phyloP scores from a whole-genome alignment of 2,888 invertebrate genomes.

The Eilema sororculum region DNA sequence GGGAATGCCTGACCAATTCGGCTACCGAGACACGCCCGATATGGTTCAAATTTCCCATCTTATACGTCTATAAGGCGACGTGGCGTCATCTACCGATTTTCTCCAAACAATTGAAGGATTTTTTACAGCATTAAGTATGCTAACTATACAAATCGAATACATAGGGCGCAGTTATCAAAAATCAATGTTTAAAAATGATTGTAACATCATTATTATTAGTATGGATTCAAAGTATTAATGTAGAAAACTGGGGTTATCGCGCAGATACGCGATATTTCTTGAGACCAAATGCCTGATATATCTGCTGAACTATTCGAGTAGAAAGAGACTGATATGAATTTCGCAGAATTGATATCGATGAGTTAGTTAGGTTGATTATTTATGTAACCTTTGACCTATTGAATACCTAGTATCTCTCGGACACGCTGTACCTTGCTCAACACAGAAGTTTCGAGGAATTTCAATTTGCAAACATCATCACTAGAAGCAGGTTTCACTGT shows the following conservation, averaged over 20 bases:
- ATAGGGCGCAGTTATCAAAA: too few species aligned
- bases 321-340: background rate
- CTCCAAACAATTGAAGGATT: too few species aligned
- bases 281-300: background rate
- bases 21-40: too few species aligned
- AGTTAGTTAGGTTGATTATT: background rate
- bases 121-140: too few species aligned
- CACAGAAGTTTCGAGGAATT: conserved; percentile 6
- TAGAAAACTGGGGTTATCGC: background rate
- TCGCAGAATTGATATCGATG: background rate
- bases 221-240: too few species aligned
- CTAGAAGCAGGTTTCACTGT: background rate
- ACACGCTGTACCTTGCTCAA: background rate
- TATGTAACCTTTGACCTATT: background rate
- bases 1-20: too few species aligned
- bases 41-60: too few species aligned
- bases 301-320: background rate
- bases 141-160: too few species aligned
- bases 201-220: too few species aligned
- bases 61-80: too few species aligned
- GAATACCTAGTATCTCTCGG: background rate
- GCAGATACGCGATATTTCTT: background rate
- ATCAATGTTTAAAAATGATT: too few species aligned
- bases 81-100: too few species aligned
- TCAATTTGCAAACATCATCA: conserved; percentile 15